Base-by-base conservation (phyloP, 2,888 invertebrate species). In the Ischnura elegans region DNA sequence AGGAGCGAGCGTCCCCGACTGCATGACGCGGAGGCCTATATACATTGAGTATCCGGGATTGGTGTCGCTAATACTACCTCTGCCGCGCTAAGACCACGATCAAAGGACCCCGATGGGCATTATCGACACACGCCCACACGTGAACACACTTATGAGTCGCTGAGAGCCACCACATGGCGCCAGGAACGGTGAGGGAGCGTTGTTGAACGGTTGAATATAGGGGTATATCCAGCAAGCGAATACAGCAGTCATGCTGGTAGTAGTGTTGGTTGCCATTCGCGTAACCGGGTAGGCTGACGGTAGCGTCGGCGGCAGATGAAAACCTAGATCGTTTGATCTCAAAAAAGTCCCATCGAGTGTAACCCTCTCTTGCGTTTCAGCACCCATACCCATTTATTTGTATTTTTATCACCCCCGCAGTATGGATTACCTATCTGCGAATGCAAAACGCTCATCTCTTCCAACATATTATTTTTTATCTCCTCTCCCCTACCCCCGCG, bases 61-160 rank as follows among this genome's bases (percentile, higher is more conserved):
- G 86, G 86, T 46, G 86, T 45, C n/a, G 45, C 86, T 86, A 86
- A 86, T 86, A 46, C 86, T 86, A 45, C 46, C n/a, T 45, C 86
- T n/a, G 86, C 86, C 86, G 86, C 86, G 86, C 86, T 86, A 86
- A 86, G 46, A 86, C 86, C 86, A 86, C 86, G 86, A 86, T 86
- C 86, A 86, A 86, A 86, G 86, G 86, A 46, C 46, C 45, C 45
- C 46, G 25, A n/a, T 25, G n/a, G 16, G 86, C 86, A 86, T 86
- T 86, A 86, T 86, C 86, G 86, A 86, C 86, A 86, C 86, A 51
- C 51, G 19, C 47, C n/a, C n/a, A 47, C 13, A 47, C 51, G 13
- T 19, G 19, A 13, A 51, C 51, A 51, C 51, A 25, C 86, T 46
- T 25, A 25, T 36, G 46, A 43, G n/a, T 46, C 43, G 19, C 16